Evolutionary conservation across 1,140 invertebrate genomes (phyloP).

Genomic region (Lepidostoma basale): DNA sequence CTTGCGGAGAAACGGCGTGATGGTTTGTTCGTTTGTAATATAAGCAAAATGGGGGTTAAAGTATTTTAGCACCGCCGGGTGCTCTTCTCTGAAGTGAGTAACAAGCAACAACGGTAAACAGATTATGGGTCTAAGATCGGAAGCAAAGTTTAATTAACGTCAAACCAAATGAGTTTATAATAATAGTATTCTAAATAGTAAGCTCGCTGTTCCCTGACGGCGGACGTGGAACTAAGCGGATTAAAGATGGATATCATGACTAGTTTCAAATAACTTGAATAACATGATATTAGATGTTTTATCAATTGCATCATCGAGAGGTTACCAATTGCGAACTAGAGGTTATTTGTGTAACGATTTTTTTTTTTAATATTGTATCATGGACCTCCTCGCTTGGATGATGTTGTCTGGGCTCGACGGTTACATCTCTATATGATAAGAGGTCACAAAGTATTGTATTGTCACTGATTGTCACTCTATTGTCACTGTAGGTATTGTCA

Average conservation of each 20-base stretch:
- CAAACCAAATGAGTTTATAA: conserved; percentile 9
- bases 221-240: neutral
- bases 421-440: too few relatives aligned
- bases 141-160: conserved; percentile 2
- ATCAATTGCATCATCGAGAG: too few relatives aligned
- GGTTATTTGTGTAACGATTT: neutral
- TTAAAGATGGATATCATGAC: neutral
- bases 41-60: too few relatives aligned
- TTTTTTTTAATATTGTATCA: neutral
- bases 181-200: conserved; percentile 9
- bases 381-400: too few relatives aligned
- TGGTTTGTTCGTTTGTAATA: neutral
- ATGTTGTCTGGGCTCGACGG: too few relatives aligned
- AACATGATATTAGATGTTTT: too few relatives aligned
- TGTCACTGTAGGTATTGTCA: too few relatives aligned
- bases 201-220: neutral
- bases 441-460: too few relatives aligned
- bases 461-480: too few relatives aligned
- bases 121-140: neutral
- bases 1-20: neutral
- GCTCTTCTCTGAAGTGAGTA: too few relatives aligned
- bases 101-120: neutral
- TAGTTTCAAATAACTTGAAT: neutral
- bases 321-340: neutral
- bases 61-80: too few relatives aligned